Evolutionary conservation across 2,113 vertebrate genomes (phyloP).

Genomic region (Macrotus californicus): DNA sequence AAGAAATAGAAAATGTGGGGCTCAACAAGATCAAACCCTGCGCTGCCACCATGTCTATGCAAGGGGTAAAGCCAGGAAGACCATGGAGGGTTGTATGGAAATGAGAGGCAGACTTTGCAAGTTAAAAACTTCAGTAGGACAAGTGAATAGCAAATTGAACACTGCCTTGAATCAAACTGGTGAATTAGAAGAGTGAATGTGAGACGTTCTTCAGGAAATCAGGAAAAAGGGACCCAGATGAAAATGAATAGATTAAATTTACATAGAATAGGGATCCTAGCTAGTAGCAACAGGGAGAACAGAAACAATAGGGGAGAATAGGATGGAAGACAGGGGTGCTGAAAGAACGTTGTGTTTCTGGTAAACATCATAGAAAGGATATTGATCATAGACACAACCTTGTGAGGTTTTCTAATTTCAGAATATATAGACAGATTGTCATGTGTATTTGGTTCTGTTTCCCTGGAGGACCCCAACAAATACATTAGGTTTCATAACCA

Average conservation of each 20-base stretch:
- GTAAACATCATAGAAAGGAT: not conserved
- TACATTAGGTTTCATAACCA: not conserved
- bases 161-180: not conserved
- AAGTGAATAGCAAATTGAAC: not conserved
- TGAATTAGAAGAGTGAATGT: not conserved
- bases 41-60: fast-evolving
- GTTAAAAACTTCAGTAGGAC: not conserved
- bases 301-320: not conserved
- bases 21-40: not conserved
- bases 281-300: not conserved
- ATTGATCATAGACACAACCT: not conserved
- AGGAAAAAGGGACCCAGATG: not conserved
- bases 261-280: not conserved
- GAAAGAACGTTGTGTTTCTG: not conserved
- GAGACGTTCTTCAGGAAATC: not conserved
- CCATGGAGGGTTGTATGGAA: not conserved
- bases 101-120: not conserved
- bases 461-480: not conserved
- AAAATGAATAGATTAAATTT: not conserved
- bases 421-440: not conserved
- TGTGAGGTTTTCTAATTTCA: not conserved
- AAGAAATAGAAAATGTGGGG: not conserved
- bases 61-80: not conserved
- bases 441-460: not conserved
- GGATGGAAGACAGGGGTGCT: not conserved